These are phyloP conservation scores for Cassiopea andromeda DNA, from an alignment of 30 jellyfish, hydroid and myxozoan species.

Conservation along the genomic window DNA sequence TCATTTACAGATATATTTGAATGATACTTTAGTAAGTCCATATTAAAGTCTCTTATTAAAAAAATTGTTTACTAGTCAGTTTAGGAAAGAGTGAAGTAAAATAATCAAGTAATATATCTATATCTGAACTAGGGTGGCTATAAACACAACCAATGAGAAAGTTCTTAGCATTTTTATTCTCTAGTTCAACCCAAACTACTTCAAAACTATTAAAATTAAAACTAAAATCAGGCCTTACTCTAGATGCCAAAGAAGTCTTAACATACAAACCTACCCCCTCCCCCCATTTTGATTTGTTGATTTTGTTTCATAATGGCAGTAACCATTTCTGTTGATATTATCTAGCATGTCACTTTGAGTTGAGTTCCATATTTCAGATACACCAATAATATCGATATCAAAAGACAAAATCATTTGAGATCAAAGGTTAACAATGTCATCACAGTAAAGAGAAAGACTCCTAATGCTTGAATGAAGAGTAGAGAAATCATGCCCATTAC, in stretches of 20 bases:
- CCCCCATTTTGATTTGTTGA: conserved; percentile 53
- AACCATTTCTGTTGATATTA: not conserved
- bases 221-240: conserved; percentile 1
- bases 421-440: conserved; percentile 32
- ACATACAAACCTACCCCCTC: conserved; percentile 51
- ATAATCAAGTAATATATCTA: conserved; percentile 10
- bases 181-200: conserved; percentile 49
- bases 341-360: not conserved
- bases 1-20: not conserved
- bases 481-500: conserved; percentile 20
- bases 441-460: conserved; percentile 49
- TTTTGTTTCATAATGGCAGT: conserved; percentile 21
- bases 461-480: conserved; percentile 49
- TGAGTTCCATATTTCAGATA: conserved; percentile 53
- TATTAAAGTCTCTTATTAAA: conserved; percentile 43
- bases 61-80: not conserved
- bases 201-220: conserved; percentile 20
- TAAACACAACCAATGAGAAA: not conserved
- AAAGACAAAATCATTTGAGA: conserved; percentile 11
- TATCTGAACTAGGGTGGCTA: conserved; percentile 19
- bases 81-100: conserved; percentile 16
- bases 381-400: conserved; percentile 39
- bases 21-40: conserved; percentile 21
- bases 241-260: conserved; percentile 20
- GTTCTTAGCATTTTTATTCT: conserved; percentile 5